Evolutionary conservation across 2,888 invertebrate species (phyloP).

Genomic region (Plemyria rubiginata): DNA sequence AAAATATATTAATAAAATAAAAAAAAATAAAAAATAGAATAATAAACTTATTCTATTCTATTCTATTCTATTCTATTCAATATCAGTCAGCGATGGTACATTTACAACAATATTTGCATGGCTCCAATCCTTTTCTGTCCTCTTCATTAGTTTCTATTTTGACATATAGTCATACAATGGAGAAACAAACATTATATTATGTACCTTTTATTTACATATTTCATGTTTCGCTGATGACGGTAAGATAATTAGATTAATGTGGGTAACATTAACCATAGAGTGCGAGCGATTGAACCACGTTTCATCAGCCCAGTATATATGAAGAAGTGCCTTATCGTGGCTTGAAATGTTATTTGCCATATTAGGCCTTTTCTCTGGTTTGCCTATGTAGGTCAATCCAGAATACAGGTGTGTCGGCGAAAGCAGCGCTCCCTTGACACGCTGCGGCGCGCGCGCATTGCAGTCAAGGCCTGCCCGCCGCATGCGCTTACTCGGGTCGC

Average conservation of each 20-base stretch:
- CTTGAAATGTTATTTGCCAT: slow-evolving; percentile 36
- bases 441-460: slow-evolving; percentile 83
- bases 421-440: slow-evolving; percentile 84
- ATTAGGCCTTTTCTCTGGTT: slow-evolving; percentile 52
- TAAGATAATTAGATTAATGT: not conserved
- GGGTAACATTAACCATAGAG: no score
- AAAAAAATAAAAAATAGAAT: no score
- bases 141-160: not conserved
- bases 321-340: not conserved
- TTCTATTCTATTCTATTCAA: no score
- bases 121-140: not conserved
- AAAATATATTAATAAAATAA: no score
- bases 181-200: slow-evolving; percentile 3
- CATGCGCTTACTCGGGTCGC: slow-evolving; percentile 59
- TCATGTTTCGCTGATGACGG: not conserved
- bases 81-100: not conserved
- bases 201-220: slow-evolving; percentile 5
- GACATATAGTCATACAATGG: not conserved
- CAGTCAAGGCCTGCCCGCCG: slow-evolving; percentile 76
- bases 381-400: slow-evolving; percentile 54
- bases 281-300: not conserved
- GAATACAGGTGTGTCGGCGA: slow-evolving; percentile 78
- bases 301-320: not conserved
- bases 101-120: not conserved
- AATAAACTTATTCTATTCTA: no score